Evolutionary conservation across 2,888 invertebrate genomes (phyloP).

Genomic region (Artemia sp.): DNA sequence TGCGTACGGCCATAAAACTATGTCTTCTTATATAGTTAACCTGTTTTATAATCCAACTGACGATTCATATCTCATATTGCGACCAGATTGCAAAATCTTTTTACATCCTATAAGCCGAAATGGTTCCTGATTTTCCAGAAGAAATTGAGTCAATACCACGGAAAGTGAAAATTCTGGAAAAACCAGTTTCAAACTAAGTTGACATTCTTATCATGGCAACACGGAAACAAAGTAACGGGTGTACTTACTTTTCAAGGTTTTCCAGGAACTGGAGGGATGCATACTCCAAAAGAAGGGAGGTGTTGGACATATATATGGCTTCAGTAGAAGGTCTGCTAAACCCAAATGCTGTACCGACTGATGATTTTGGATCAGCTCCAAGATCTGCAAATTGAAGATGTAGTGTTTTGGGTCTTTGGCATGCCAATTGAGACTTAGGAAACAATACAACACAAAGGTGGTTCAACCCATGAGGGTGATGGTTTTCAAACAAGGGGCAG

Average conservation of each 20-base stretch:
- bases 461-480: too few species aligned
- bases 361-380: constrained; percentile 66
- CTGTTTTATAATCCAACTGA: too few species aligned
- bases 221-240: constrained; percentile 13
- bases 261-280: constrained; percentile 70
- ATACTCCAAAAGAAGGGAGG: constrained; percentile 65
- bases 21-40: too few species aligned
- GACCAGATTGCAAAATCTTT: too few species aligned
- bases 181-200: neutral
- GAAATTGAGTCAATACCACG: neutral
- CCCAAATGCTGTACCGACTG: constrained; percentile 69
- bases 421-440: too few species aligned
- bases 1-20: too few species aligned
- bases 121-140: constrained; percentile 1
- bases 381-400: constrained; percentile 38
- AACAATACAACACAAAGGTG: too few species aligned
- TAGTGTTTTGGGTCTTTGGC: too few species aligned
- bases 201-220: neutral
- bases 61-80: too few species aligned
- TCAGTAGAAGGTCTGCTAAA: constrained; percentile 75
- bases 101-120: neutral
- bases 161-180: neutral
- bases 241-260: constrained; percentile 40
- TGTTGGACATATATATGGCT: constrained; percentile 63
- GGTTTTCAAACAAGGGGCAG: too few species aligned